These are phyloP conservation scores for Ophion obscuratus DNA, from an alignment of 2,888 invertebrate species.

Conservation along the genomic window DNA sequence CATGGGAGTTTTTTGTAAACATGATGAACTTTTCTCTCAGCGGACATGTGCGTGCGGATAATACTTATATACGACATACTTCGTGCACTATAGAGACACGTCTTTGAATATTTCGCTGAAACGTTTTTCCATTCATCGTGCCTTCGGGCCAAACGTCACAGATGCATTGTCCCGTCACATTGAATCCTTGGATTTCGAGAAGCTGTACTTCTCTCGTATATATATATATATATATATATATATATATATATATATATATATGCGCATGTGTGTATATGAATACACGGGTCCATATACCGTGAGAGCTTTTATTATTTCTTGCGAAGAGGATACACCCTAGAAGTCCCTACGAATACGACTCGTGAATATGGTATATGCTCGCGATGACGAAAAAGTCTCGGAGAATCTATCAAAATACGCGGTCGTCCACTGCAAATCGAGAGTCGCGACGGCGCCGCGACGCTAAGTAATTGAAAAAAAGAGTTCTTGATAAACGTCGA, in stretches of 20 bases:
- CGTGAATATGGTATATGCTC: background rate
- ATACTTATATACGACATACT: conserved; percentile 34
- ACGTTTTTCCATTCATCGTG: conserved; percentile 53
- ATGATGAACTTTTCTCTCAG: too few species aligned
- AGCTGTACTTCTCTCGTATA: conserved; percentile 43
- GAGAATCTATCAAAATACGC: conserved; percentile 32
- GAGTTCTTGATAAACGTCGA: background rate
- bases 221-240: background rate
- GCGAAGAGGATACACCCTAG: conserved; percentile 16
- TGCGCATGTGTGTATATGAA: background rate
- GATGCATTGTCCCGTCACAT: conserved; percentile 60
- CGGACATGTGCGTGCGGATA: background rate
- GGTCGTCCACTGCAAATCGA: background rate
- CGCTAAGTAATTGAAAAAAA: background rate
- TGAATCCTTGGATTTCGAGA: conserved; percentile 69
- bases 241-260: background rate
- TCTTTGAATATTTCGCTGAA: conserved; percentile 69
- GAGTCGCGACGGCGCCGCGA: background rate
- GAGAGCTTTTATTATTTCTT: conserved; percentile 29
- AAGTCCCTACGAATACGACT: conserved; percentile 12
- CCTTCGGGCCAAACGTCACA: conserved; percentile 44
- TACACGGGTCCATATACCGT: conserved; percentile 5
- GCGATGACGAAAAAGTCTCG: background rate
- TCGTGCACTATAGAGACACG: conserved; percentile 28
- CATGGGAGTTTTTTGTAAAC: too few species aligned